Evolutionary conservation across 2,888 invertebrate species (phyloP).

Genomic region (Dicycla oo): DNA sequence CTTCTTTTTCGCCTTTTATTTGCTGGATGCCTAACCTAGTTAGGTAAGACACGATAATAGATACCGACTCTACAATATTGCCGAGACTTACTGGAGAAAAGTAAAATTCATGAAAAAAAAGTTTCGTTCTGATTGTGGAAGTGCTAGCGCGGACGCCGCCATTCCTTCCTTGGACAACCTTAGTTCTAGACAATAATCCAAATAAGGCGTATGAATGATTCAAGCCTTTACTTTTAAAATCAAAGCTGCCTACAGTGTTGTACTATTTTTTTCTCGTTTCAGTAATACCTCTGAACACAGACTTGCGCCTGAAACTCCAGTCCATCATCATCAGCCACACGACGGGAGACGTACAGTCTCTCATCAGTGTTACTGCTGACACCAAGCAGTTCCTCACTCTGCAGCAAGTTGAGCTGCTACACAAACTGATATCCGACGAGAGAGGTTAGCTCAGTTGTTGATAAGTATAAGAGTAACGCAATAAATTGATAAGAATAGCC

Average conservation of each 20-base stretch:
- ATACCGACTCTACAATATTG: too few relatives aligned
- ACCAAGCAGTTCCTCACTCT: conserved; percentile 74
- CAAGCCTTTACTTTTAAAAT: background rate
- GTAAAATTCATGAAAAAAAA: background rate
- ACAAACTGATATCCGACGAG: conserved; percentile 72
- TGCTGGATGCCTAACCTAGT: too few relatives aligned
- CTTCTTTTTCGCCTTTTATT: too few relatives aligned
- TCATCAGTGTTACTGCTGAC: conserved; percentile 78
- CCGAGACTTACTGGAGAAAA: background rate
- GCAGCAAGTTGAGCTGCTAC: conserved; percentile 79
- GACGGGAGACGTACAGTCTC: conserved; percentile 76
- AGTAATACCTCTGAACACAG: conserved; percentile 80
- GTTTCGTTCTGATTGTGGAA: background rate
- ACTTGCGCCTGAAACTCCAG: conserved; percentile 82
- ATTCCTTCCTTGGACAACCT: background rate
- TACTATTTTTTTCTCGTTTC: conserved; percentile 57
- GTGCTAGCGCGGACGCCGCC: background rate
- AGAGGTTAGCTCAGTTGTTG: conserved; percentile 40
- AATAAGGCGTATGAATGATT: background rate
- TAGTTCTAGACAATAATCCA: background rate
- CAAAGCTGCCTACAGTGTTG: background rate
- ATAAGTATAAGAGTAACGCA: background rate
- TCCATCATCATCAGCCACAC: conserved; percentile 80
- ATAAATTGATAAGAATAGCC: conserved; percentile 11
- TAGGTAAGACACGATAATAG: too few relatives aligned